These are phyloP conservation scores for Heliconius sara DNA, from an alignment of 2,888 invertebrate genomes.

Conservation along the genomic window DNA sequence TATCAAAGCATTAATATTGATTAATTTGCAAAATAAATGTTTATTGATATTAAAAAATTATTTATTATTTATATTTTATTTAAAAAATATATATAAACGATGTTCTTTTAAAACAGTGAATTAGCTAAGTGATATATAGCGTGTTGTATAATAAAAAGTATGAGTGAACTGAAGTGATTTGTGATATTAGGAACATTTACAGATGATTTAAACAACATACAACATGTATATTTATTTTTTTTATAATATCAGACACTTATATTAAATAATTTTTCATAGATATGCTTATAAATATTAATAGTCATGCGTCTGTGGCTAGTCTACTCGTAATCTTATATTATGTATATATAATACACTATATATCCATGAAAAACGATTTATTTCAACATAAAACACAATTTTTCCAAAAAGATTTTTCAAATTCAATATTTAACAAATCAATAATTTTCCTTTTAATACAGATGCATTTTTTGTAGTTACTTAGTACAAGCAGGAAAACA, in stretches of 20 bases:
- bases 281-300: background rate
- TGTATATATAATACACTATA: background rate
- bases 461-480: background rate
- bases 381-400: background rate
- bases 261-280: background rate
- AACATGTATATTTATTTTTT: background rate
- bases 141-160: slow-evolving; percentile 18
- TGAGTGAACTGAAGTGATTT: slow-evolving; percentile 20
- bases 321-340: background rate
- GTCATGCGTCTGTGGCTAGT: background rate
- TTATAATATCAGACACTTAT: background rate
- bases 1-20: slow-evolving; percentile 29
- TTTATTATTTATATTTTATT: background rate
- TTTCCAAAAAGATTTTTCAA: slow-evolving; percentile 12
- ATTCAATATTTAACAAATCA: slow-evolving; percentile 14
- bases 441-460: background rate
- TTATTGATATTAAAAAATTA: background rate
- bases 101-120: slow-evolving; percentile 18
- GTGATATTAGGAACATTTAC: background rate
- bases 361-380: background rate
- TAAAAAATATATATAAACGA: background rate
- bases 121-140: slow-evolving; percentile 18
- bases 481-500: slow-evolving; percentile 1
- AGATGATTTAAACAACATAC: background rate
- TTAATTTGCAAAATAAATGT: background rate